Evolutionary conservation across 2,113 vertebrate genomes (phyloP).

Genomic region (Carollia perspicillata): DNA sequence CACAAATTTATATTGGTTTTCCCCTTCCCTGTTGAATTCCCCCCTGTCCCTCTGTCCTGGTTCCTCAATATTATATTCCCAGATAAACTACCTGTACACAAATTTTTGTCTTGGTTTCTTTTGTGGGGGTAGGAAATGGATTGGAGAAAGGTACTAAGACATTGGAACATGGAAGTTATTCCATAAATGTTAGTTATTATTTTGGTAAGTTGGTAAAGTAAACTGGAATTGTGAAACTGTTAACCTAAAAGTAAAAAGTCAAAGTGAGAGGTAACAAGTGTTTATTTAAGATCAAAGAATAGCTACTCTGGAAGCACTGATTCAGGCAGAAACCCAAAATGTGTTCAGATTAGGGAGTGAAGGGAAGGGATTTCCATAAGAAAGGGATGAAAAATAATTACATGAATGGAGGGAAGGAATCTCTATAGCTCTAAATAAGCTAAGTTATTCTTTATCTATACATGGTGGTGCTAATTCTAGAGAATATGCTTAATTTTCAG

Average conservation of each 20-base stretch:
- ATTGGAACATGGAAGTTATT: background rate
- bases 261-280: background rate
- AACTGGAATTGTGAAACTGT: background rate
- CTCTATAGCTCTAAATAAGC: background rate
- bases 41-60: background rate
- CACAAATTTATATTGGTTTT: background rate
- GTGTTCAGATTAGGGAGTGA: background rate
- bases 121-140: background rate
- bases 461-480: background rate
- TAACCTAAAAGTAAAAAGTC: background rate
- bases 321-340: background rate
- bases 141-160: background rate
- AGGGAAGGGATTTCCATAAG: background rate
- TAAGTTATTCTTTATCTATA: background rate
- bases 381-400: background rate
- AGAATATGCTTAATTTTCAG: background rate
- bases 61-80: background rate
- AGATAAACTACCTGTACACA: background rate
- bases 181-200: background rate
- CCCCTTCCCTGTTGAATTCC: background rate
- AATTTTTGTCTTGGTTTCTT: background rate
- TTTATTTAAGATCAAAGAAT: background rate
- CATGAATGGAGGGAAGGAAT: background rate
- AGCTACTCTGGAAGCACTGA: background rate
- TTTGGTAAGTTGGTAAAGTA: background rate